Evolutionary conservation across 2,797 vertebrate species (phyloP).

Genomic region (Centropyge bicolor): DNA sequence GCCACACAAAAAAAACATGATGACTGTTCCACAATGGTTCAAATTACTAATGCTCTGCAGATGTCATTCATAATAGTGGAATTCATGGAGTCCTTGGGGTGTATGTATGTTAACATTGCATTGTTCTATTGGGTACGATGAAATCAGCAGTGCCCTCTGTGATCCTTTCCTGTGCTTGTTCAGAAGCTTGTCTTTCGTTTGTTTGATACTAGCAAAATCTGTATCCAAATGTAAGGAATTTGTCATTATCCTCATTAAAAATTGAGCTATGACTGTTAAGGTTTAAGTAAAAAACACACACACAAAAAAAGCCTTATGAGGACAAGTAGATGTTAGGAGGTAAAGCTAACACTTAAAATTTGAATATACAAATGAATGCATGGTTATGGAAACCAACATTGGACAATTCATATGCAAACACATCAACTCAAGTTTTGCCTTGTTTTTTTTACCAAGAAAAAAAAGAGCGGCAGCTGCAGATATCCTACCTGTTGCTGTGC

Average conservation of each 20-base stretch:
- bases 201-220: not conserved
- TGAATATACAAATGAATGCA: too few relatives aligned
- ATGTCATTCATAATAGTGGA: constrained; percentile 35
- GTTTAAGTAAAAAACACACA: too few relatives aligned
- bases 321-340: not conserved
- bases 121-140: constrained; percentile 5
- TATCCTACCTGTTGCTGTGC: constrained; percentile 91
- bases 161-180: not conserved
- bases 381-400: not conserved
- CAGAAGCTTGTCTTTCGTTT: not conserved
- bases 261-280: not conserved
- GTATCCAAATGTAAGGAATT: not conserved
- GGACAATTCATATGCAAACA: not conserved
- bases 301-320: not conserved
- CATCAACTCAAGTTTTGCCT: not conserved
- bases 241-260: constrained; percentile 5
- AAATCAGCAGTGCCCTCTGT: not conserved
- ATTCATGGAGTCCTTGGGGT: constrained; percentile 14
- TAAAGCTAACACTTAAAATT: not conserved
- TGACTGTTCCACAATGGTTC: constrained; percentile 1
- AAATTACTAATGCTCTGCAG: constrained; percentile 44
- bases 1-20: constrained; percentile 33
- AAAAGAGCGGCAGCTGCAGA: not conserved
- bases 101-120: constrained; percentile 17
- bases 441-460: not conserved